Evolutionary conservation across 2,113 vertebrate species (phyloP), one percentile per base, ranked within the genome.

Genomic region (Neodontobutis hainanensis): DNA sequence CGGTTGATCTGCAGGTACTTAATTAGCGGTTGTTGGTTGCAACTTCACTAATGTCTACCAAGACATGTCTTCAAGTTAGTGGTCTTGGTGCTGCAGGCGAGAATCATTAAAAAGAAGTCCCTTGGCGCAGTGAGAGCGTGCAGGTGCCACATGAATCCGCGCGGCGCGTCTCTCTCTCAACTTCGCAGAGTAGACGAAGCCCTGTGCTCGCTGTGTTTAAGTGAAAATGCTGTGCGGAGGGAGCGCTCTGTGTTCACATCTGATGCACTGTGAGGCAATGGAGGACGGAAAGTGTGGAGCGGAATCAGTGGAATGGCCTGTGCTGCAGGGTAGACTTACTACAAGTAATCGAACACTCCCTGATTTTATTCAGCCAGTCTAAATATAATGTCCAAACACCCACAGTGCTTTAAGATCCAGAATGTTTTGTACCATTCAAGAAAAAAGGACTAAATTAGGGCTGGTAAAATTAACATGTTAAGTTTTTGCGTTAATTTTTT

Each of bases 91-190:
- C 34, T 42, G 62, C 71, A 66, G 16, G 45, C 42, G 35, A 68
- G 16, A 56, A 35, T 45, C 36, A 36, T 42, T 46, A 14, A 82
- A 6, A 35, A n/a, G 34, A 55, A 79, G 73, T 84, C 76, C 61
- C 56, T 56, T 44, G 52, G 67, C 40, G 77, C 68, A 67, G 40
- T 47, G 69, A 5, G 70, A 47, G 56, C 38, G 4, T 62, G 60
- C 72, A 86, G 79, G 73, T 65, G 82, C 78, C 81, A 71, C 87
- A 90, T 86, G 81, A 78, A 90, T 87, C 85, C 82, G 27, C 48
- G 58, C 75, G 14, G 81, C 15, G 75, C 68, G 57, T 46, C 63
- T 48, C 51, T 48, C 51, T 45, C 77, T 82, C 68, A 90, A 89
- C 86, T 91, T 88, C 52, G 48, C 57, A 36, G 43, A 67, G 70